phyloP scores from a whole-genome alignment of 2,113 vertebrate genomes.

The Ptilorrhoa leucosticta region DNA sequence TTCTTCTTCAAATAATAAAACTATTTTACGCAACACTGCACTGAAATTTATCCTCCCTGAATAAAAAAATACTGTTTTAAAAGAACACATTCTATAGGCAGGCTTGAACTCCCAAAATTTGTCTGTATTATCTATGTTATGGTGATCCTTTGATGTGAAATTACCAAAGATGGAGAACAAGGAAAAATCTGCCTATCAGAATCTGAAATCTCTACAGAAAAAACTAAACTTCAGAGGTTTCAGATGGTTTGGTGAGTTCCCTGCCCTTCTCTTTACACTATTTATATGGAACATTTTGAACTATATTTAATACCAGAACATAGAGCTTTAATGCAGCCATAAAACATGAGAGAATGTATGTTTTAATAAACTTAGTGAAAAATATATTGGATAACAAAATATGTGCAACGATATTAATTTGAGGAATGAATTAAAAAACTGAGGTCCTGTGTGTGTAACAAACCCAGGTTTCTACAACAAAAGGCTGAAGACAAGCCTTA shows the following conservation, averaged over 20 bases:
- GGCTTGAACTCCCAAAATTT: background rate
- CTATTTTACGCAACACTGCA: background rate
- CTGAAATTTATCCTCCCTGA: background rate
- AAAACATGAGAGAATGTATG: background rate
- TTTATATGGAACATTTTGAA: background rate
- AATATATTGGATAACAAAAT: background rate
- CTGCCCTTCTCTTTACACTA: background rate
- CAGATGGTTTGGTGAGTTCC: background rate
- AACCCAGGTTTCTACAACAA: background rate
- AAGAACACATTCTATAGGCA: background rate
- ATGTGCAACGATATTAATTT: background rate
- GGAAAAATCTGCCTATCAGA: background rate
- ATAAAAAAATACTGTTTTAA: background rate
- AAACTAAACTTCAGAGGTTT: background rate
- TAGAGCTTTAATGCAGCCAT: background rate
- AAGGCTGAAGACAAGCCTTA: background rate
- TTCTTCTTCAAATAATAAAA: background rate
- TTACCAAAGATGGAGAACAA: background rate
- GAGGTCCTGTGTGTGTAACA: background rate
- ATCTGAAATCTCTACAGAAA: background rate
- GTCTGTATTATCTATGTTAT: background rate
- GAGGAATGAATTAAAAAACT: background rate
- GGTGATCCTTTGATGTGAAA: background rate
- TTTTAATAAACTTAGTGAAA: background rate
- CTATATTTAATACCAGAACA: background rate